phyloP scores from a whole-genome alignment of 2,797 vertebrate species.

The Oceanodroma leucorhoa region DNA sequence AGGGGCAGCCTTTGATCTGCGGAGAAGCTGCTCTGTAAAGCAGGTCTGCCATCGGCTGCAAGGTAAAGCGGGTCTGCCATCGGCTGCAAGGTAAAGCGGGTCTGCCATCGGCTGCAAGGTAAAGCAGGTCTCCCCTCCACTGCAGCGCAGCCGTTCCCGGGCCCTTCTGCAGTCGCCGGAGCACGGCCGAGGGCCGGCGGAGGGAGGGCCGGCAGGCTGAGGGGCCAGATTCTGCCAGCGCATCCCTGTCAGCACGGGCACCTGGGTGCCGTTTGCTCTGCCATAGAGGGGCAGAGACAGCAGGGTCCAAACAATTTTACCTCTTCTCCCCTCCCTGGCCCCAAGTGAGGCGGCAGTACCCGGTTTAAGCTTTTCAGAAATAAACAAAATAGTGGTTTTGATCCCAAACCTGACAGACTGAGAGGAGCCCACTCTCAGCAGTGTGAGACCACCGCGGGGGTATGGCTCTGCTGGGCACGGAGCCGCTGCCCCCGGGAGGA shows the following conservation, averaged over 20 bases:
- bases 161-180: too few relatives aligned
- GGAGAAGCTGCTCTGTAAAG: fast-evolving
- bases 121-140: background rate
- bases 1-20: background rate
- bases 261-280: background rate
- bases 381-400: background rate
- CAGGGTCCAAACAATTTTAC: fast-evolving
- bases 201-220: background rate
- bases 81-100: background rate
- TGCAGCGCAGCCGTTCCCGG: background rate
- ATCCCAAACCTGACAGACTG: background rate
- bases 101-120: background rate
- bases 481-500: background rate
- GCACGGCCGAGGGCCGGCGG: background rate
- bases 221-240: background rate
- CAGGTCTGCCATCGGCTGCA: background rate
- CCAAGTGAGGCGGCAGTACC: too few relatives aligned
- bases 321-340: background rate
- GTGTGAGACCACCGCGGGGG: fast-evolving
- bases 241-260: background rate
- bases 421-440: background rate
- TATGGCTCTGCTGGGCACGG: background rate
- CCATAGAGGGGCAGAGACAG: background rate
- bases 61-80: background rate
- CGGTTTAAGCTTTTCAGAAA: background rate